A percentile compares a stretch with the other conserved stretches of the same genome.
Evolutionary conservation across 2,113 vertebrate genomes (phyloP).

Genomic region (Riparia riparia): DNA sequence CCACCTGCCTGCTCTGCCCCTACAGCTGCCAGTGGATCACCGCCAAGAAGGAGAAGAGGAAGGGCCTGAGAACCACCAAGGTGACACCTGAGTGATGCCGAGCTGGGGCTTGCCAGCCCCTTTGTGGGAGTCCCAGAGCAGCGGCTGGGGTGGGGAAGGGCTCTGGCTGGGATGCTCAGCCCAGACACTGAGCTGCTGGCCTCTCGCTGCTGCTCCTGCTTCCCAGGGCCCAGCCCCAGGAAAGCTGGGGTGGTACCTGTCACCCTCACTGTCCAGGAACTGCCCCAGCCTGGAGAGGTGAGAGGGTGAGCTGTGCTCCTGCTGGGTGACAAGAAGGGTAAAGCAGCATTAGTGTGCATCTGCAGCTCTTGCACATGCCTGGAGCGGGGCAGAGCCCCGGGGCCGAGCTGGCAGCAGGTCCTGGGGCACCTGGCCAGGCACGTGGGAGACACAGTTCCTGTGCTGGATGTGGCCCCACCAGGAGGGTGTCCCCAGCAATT

Average conservation of each 20-base stretch:
- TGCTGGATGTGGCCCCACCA: background rate
- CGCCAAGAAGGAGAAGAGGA: conserved; percentile 51
- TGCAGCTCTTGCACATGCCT: background rate
- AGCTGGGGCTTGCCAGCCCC: background rate
- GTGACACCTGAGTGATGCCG: conserved; percentile 21
- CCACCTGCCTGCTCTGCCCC: conserved; percentile 72
- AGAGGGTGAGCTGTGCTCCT: background rate
- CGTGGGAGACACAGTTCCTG: background rate
- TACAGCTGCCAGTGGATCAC: conserved; percentile 78
- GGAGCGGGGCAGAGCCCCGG: background rate
- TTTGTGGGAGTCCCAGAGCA: background rate
- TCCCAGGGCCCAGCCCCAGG: background rate
- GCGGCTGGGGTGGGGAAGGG: background rate
- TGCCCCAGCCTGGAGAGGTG: background rate
- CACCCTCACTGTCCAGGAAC: background rate
- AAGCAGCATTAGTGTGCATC: rapidly evolving
- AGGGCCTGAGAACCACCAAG: conserved; percentile 68
- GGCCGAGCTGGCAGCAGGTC: background rate
- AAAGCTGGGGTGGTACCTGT: background rate
- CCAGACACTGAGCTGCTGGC: background rate
- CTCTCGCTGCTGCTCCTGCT: background rate
- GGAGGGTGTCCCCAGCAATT: background rate
- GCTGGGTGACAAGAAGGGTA: background rate
- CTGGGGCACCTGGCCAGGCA: background rate
- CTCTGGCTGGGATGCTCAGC: background rate